These are phyloP conservation scores for Carassius gibelio DNA, from an alignment of 2,113 vertebrate genomes.

Conservation along the genomic window DNA sequence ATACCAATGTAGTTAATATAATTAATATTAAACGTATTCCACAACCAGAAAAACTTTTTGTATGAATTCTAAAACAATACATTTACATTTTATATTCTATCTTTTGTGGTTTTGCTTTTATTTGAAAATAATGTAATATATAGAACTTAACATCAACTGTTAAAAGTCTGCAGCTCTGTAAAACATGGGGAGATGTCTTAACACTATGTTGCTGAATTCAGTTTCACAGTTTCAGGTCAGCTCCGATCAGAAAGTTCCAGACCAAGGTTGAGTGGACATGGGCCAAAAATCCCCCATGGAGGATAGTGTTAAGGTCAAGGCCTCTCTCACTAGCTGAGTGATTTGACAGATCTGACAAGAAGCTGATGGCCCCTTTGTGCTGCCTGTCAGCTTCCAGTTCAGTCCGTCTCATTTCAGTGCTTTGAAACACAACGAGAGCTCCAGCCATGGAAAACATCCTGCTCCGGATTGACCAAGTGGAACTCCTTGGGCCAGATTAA, in stretches of 20 bases:
- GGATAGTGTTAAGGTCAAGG: conserved; percentile 73
- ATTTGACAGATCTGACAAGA: conserved; percentile 76
- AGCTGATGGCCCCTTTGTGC: conserved; percentile 70
- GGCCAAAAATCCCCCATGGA: conserved; percentile 61
- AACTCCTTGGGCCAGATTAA: conserved; percentile 52
- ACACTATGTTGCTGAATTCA: neutral
- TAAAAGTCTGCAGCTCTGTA: neutral
- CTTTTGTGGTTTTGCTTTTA: neutral
- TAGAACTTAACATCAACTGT: neutral
- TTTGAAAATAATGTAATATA: neutral
- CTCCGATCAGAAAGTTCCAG: conserved; percentile 7
- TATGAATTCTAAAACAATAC: neutral
- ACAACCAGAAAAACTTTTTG: neutral
- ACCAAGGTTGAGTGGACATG: conserved; percentile 16
- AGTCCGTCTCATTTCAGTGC: conserved; percentile 75
- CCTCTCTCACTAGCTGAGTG: conserved; percentile 74
- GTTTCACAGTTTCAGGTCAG: neutral
- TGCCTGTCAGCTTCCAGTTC: conserved; percentile 72
- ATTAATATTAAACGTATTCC: neutral
- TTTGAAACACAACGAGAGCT: conserved; percentile 67
- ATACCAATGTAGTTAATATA: neutral
- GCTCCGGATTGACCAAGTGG: conserved; percentile 66
- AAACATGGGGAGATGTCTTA: neutral
- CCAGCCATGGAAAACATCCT: conserved; percentile 65
- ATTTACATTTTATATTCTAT: neutral